Evolutionary conservation across 2,113 vertebrate species (phyloP).

Genomic region (Procavia capensis): DNA sequence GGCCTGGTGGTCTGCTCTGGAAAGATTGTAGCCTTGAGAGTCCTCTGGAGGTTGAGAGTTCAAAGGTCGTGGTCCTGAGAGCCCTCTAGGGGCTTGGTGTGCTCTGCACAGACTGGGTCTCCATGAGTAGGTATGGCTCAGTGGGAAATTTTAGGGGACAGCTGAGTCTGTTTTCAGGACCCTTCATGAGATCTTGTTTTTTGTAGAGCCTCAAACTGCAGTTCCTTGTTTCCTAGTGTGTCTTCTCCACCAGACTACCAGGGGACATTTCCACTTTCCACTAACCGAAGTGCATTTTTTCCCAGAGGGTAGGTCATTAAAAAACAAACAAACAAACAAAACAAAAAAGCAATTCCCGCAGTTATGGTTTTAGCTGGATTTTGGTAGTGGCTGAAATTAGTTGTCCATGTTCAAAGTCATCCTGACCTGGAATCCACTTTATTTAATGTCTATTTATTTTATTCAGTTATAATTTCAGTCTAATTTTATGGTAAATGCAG

Average conservation of each 20-base stretch:
- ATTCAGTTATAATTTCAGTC: slow-evolving; percentile 61
- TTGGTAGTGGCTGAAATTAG: slow-evolving; percentile 9
- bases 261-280: not conserved
- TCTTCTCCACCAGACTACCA: not conserved
- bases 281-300: slow-evolving; percentile 42
- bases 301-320: not conserved
- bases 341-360: not conserved
- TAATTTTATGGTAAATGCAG: slow-evolving; percentile 50
- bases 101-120: no score
- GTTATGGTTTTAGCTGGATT: slow-evolving; percentile 44
- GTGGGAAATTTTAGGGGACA: not conserved
- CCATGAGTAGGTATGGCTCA: no score
- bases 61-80: no score
- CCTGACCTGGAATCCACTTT: slow-evolving; percentile 39
- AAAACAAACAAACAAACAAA: no score
- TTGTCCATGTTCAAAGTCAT: slow-evolving; percentile 25
- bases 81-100: no score
- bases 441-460: slow-evolving; percentile 51
- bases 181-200: slow-evolving; percentile 21
- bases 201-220: not conserved
- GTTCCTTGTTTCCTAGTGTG: slow-evolving; percentile 48
- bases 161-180: not conserved
- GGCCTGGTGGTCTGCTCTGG: no score
- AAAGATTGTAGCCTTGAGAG: no score
- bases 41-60: no score